These are phyloP conservation scores for Alcedo atthis DNA, from an alignment of 2,797 vertebrate genomes.

Conservation along the genomic window DNA sequence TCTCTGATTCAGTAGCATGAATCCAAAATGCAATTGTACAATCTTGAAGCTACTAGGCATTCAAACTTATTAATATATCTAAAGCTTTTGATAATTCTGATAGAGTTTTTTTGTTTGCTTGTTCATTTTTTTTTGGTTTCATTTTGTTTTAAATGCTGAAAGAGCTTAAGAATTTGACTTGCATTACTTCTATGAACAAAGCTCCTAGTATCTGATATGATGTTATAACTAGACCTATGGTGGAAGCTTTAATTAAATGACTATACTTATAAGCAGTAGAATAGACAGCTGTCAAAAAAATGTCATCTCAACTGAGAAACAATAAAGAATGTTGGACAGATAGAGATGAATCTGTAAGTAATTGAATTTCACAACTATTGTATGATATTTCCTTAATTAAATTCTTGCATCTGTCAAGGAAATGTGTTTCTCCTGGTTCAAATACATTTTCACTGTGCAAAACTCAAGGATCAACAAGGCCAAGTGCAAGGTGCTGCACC, in stretches of 20 bases:
- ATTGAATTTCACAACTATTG: not conserved
- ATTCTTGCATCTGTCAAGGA: not conserved
- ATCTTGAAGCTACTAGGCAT: not conserved
- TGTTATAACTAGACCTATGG: not conserved
- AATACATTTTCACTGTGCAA: not conserved
- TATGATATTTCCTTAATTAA: not conserved
- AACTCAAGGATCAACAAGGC: not conserved
- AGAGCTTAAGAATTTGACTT: not conserved
- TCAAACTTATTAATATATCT: not conserved
- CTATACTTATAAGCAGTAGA: not conserved
- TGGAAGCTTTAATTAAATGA: not conserved
- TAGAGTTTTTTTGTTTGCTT: not conserved
- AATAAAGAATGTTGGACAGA: not conserved
- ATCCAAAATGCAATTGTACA: not conserved
- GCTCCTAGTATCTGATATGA: not conserved
- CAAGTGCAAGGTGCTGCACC: not conserved
- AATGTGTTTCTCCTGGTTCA: not conserved
- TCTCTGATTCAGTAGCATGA: not conserved
- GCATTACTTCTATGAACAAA: not conserved
- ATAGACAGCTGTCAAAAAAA: constrained; percentile 28
- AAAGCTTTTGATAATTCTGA: not conserved
- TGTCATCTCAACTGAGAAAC: not conserved
- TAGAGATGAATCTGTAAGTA: not conserved
- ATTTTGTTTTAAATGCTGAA: not conserved
- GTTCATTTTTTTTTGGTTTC: not conserved